A percentile compares a stretch with the other conserved stretches of the same genome.
Conservation (phyloP, 35 echinoderm and acorn worm genomes). For the Stichopus chloronotus region DNA sequence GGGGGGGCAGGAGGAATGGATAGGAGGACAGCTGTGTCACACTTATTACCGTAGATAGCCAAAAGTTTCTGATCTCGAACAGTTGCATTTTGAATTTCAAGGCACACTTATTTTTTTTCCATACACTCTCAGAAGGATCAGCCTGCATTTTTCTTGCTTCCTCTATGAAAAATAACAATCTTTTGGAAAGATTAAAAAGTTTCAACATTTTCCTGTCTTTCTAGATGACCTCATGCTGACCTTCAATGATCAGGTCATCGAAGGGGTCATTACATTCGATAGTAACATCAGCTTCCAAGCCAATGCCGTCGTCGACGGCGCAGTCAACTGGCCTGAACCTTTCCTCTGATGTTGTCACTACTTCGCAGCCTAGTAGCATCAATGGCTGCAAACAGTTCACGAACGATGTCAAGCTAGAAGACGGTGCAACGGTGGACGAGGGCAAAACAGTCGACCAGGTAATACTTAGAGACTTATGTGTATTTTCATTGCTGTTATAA, state of each 20-base stretch:
- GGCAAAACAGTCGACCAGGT: constrained; percentile 68
- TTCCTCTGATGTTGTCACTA: constrained; percentile 51
- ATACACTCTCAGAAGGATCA: too few species aligned
- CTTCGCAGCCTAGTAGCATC: constrained; percentile 19
- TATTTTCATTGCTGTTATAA: background rate
- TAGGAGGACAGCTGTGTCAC: too few species aligned
- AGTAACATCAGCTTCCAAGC: constrained; percentile 30
- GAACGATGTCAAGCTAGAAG: constrained; percentile 36
- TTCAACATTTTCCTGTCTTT: background rate
- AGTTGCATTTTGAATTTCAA: too few species aligned
- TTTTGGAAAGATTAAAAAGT: too few species aligned
- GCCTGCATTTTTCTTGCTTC: too few species aligned
- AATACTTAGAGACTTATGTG: background rate
- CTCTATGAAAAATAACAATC: too few species aligned
- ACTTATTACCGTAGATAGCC: too few species aligned
- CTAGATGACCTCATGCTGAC: constrained; percentile 40
- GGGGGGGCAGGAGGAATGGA: too few species aligned
- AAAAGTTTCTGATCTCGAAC: too few species aligned
- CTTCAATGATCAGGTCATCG: constrained; percentile 8
- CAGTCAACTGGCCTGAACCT: constrained; percentile 41
- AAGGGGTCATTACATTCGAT: constrained; percentile 40
- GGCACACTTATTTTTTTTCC: too few species aligned
- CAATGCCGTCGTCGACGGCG: background rate
- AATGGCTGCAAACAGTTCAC: constrained; percentile 49
- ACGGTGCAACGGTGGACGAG: background rate